Base-by-base conservation (phyloP, 2,888 invertebrate species). In the Theristus sp. region DNA sequence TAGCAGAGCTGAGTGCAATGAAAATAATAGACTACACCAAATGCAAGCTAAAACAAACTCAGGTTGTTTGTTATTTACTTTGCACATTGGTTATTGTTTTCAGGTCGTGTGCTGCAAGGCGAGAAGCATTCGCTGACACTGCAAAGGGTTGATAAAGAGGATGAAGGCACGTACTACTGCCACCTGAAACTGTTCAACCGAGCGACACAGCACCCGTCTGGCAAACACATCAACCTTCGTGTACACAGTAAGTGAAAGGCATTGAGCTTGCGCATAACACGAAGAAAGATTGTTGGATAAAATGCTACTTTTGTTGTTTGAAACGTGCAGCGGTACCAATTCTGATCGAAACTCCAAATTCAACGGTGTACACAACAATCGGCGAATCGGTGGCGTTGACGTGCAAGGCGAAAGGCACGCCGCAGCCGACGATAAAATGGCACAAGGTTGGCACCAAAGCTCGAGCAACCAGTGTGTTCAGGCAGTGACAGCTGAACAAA, bases 141-240 rank as follows among this genome's bases (percentile, higher is more conserved):
- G 26, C 69, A 70, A 57, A 61, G 67, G 3, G 64, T 71, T 10
- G 52, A 58, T 2, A 58, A 62, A 24, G 55, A 61, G 1, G 71
- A 71, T 62, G 68, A 66, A 22, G 69, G 68, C 25, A 62, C 66
- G 2, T 71, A 68, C 62, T 66, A 65, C 52, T 71, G 71, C 57
- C 55, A 65, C 10, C 59, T 70, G n/a, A 69, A 68, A 22, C 63
- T 64, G 10, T 71, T 69, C 62, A 60, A 63, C 2, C 62, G 64
- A 28, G 49, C 52, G 22, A 62, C 66, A 29, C 65, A 47, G 13
- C 31, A 46, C 26, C 58, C 58, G 28, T 25, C 25, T 10, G 66
- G 1, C 31, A 13, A n/a, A 3, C 6, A 24, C 13, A 49, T 49
- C 6, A 10, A n/a, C 13, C 49, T 49, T 3, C 20, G n/a, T n/a